Percentiles rank a stretch among this genome's conserved stretches.
Conservation (phyloP, 2,888 invertebrate genomes). For the Bruchidius siliquastri region DNA sequence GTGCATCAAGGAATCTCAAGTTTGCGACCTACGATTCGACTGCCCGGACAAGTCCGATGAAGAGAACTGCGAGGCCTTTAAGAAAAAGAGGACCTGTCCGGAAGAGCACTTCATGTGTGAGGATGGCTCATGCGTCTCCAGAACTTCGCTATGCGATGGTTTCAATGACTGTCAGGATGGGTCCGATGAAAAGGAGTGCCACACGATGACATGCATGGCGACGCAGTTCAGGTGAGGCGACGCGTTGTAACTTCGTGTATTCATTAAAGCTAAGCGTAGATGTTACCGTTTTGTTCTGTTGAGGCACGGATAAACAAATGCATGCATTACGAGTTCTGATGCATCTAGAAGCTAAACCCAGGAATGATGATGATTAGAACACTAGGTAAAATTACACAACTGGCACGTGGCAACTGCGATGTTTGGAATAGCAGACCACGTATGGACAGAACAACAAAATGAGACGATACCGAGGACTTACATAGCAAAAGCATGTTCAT, state of each 20-base stretch:
- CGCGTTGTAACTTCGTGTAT: constrained; percentile 24
- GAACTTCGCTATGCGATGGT: constrained; percentile 51
- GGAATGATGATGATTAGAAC: too few species aligned
- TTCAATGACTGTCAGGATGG: constrained; percentile 49
- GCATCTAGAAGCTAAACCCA: too few species aligned
- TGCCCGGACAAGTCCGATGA: constrained; percentile 59
- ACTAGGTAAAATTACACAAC: too few species aligned
- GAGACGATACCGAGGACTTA: too few species aligned
- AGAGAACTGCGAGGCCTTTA: constrained; percentile 44
- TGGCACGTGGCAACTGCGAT: too few species aligned
- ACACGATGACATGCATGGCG: constrained; percentile 31
- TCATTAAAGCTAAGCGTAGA: not conserved
- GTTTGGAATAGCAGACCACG: too few species aligned
- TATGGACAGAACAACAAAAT: too few species aligned
- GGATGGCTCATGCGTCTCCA: constrained; percentile 51
- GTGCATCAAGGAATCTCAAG: constrained; percentile 32
- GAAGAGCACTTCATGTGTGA: constrained; percentile 49
- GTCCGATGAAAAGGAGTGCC: constrained; percentile 49
- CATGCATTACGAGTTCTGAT: too few species aligned
- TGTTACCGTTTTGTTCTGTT: too few species aligned
- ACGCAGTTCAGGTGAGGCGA: constrained; percentile 41
- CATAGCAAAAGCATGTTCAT: too few species aligned
- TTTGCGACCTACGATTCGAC: constrained; percentile 53
- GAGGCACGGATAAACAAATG: too few species aligned
- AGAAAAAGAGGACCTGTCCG: constrained; percentile 39